Base-by-base conservation (phyloP, 2,797 vertebrate genomes). In the Atherinosoma microstoma region DNA sequence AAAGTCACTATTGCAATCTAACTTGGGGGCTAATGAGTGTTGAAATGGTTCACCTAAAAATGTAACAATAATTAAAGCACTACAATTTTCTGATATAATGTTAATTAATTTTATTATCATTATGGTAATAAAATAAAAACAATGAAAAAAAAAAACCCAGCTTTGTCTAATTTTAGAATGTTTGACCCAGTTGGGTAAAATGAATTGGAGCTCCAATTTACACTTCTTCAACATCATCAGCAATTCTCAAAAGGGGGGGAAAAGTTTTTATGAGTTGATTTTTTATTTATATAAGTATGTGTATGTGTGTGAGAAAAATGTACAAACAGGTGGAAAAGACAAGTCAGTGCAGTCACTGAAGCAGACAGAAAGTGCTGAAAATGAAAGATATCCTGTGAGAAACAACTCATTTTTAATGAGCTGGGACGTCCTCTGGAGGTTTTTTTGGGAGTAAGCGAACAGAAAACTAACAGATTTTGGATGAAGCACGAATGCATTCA, bases 391-490 rank as follows among this genome's bases (percentile, higher is more conserved):
- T 47, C 45, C 45, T n/a, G 20, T n/a, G 20, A 47, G 45, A n/a
- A 47, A 47, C 45, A 47, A 20, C 42, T 47, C 6, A 47, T 47
- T 47, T 47, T n/a, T n/a, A 47, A 67, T 65, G 62, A 62, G 68
- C 63, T 38, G 34, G 58, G n/a, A 73, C 80, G 86, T 68, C 70
- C 82, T 86, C 70, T 30, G 42, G 85, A 84, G 79, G 57, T 68
- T 71, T 80, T 75, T 68, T 32, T 32, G 30, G 30, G 73, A 74
- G 64, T 76, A 67, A 81, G 77, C 75, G 68, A 0, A 27, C 58
- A 63, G 73, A 86, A 15, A 40, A 40, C 12, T 20, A 47, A 47
- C 45, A 47, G 42, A 45, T 47, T 18, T n/a, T 47, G 18, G 6
- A 47, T 47, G 20, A 47, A 20, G 18, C 15, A 6, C 38, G 4